Percentiles rank a stretch among this genome's conserved stretches.
Conservation (phyloP, 2,113 vertebrate species). For the Machaerirhynchus nigripectus region DNA sequence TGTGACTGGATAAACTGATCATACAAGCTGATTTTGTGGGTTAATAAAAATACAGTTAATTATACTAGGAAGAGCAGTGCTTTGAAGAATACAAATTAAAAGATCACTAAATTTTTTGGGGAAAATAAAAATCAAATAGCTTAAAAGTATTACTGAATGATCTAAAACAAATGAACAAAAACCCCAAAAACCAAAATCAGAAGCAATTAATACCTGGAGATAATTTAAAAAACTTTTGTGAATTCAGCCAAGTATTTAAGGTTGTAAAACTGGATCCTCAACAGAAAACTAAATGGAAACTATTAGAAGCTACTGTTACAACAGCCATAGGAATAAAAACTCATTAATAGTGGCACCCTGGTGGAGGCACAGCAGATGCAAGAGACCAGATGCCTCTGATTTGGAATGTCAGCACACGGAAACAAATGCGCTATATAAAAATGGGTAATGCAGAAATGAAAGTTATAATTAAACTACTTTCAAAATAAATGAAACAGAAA, state of each 20-base stretch:
- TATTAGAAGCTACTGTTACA: not conserved
- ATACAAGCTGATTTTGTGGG: not conserved
- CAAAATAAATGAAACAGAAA: not conserved
- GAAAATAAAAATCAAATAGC: not conserved
- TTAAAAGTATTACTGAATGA: not conserved
- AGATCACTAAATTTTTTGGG: not conserved
- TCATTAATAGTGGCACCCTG: not conserved
- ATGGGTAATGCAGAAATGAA: not conserved
- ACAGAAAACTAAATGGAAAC: not conserved
- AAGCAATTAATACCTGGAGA: not conserved
- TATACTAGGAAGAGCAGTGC: not conserved
- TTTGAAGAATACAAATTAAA: not conserved
- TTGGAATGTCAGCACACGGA: not conserved
- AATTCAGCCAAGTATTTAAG: not conserved
- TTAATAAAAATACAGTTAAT: not conserved
- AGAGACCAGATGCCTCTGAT: slow-evolving; percentile 24
- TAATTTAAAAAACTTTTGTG: not conserved
- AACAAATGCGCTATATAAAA: not conserved
- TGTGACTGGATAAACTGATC: not conserved
- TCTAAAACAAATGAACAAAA: not conserved
- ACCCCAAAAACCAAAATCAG: not conserved
- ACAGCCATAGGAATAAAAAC: not conserved
- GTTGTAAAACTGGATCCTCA: not conserved
- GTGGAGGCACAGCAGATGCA: slow-evolving; percentile 16
- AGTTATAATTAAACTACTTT: not conserved